Evolutionary conservation across 2,797 vertebrate species (phyloP).

Genomic region (Pelobates cultripes): DNA sequence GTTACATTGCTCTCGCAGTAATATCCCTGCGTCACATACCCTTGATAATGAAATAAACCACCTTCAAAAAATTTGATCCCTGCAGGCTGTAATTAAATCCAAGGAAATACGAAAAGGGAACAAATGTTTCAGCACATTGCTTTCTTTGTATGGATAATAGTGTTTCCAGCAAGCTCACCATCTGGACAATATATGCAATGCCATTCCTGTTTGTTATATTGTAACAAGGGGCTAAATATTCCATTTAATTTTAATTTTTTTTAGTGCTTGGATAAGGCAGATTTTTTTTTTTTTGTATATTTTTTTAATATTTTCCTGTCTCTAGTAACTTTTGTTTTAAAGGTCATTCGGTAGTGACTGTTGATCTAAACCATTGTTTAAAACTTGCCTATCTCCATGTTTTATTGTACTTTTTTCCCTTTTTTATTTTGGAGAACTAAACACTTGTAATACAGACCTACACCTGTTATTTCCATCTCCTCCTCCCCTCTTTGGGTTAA

Average conservation of each 20-base stretch:
- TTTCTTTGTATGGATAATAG: slow-evolving; percentile 58
- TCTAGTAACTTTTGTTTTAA: neutral
- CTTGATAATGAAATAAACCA: slow-evolving; percentile 39
- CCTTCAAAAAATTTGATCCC: slow-evolving; percentile 39
- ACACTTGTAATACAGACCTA: slow-evolving; percentile 10
- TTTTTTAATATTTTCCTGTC: neutral
- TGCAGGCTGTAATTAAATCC: slow-evolving; percentile 52
- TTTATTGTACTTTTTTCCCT: neutral
- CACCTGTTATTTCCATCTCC: neutral
- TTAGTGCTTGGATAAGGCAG: slow-evolving; percentile 55
- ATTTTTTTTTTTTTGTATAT: slow-evolving; percentile 46
- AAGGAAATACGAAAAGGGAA: slow-evolving; percentile 38
- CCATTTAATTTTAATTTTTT: slow-evolving; percentile 46
- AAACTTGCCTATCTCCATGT: neutral
- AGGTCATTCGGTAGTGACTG: slow-evolving; percentile 21
- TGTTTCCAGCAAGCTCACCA: slow-evolving; percentile 55
- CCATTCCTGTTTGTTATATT: slow-evolving; percentile 51
- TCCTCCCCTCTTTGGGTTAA: neutral
- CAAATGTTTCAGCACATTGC: slow-evolving; percentile 50
- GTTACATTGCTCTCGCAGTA: neutral
- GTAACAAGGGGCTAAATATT: slow-evolving; percentile 57
- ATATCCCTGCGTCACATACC: slow-evolving; percentile 1
- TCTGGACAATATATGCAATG: slow-evolving; percentile 61
- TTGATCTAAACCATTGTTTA: slow-evolving; percentile 31
- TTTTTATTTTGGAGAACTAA: neutral